phyloP scores from a whole-genome alignment of 2,888 invertebrate species.

The Athalia cordata region DNA sequence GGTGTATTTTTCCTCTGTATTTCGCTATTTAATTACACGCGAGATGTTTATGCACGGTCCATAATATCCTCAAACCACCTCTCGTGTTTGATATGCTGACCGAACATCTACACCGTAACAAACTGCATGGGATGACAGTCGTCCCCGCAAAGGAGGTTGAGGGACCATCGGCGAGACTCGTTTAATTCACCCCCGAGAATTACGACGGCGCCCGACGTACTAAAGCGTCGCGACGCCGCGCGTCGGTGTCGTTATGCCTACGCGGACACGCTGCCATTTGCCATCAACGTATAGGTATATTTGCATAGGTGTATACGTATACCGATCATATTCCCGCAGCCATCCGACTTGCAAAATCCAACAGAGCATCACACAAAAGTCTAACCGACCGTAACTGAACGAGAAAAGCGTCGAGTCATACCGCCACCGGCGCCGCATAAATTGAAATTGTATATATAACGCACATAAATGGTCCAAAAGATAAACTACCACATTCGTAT shows the following conservation, averaged over 20 bases:
- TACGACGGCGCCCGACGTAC: slow-evolving; percentile 59
- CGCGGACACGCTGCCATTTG: slow-evolving; percentile 17
- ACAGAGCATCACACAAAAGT: slow-evolving; percentile 34
- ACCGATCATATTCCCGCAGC: slow-evolving; percentile 20
- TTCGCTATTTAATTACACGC: neutral
- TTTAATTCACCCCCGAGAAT: slow-evolving; percentile 30
- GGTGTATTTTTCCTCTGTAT: no score
- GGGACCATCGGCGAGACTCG: slow-evolving; percentile 25
- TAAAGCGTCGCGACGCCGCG: slow-evolving; percentile 56
- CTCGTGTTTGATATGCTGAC: neutral
- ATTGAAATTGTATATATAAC: slow-evolving; percentile 30
- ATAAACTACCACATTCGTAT: slow-evolving; percentile 34
- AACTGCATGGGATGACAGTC: slow-evolving; percentile 3
- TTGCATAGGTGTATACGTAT: neutral
- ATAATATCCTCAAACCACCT: neutral
- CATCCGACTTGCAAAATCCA: slow-evolving; percentile 40
- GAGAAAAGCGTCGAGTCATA: slow-evolving; percentile 43
- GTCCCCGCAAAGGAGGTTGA: neutral
- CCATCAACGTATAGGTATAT: slow-evolving; percentile 19
- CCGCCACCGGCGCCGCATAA: slow-evolving; percentile 38
- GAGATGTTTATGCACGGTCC: neutral
- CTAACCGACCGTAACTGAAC: slow-evolving; percentile 40
- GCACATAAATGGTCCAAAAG: slow-evolving; percentile 35
- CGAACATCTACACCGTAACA: neutral
- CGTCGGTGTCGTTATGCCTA: slow-evolving; percentile 20